These are phyloP conservation scores for Porites australiensis DNA, from an alignment of 64 coral and sea anemone species.

Conservation along the genomic window DNA sequence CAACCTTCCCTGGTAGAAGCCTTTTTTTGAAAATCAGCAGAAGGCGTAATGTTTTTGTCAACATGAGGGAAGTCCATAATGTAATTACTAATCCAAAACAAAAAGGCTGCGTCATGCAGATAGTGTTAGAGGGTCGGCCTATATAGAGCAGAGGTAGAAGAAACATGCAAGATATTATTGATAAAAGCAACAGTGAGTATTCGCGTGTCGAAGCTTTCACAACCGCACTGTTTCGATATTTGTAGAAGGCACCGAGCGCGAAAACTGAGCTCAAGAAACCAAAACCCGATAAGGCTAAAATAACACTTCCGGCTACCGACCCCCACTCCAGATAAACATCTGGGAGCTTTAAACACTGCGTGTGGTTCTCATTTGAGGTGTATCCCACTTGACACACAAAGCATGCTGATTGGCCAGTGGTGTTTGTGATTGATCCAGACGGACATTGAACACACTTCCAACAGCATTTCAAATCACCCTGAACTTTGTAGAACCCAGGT, in stretches of 20 bases:
- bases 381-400: conserved; percentile 62
- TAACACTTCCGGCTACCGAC: conserved; percentile 12
- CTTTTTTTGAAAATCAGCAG: conserved; percentile 87
- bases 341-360: conserved; percentile 69
- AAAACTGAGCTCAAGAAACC: conserved; percentile 70
- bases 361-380: conserved; percentile 64
- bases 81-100: conserved; percentile 80
- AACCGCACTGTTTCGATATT: conserved; percentile 70
- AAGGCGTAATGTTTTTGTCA: conserved; percentile 85
- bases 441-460: conserved; percentile 84
- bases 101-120: conserved; percentile 68
- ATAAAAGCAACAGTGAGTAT: conserved; percentile 72
- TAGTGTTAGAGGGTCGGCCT: conserved; percentile 50
- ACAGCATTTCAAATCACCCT: conserved; percentile 64
- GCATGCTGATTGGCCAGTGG: conserved; percentile 49
- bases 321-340: conserved; percentile 78
- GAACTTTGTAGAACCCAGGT: conserved; percentile 80
- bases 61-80: conserved; percentile 91
- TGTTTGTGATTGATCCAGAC: conserved; percentile 72
- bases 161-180: conserved; percentile 74
- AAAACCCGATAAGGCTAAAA: conserved; percentile 47
- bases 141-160: conserved; percentile 56
- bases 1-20: conserved; percentile 44
- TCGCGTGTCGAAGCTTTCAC: conserved; percentile 90
- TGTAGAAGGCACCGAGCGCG: conserved; percentile 55